These are phyloP conservation scores for Caretta caretta DNA, from an alignment of 2,113 vertebrate species.

Conservation along the genomic window DNA sequence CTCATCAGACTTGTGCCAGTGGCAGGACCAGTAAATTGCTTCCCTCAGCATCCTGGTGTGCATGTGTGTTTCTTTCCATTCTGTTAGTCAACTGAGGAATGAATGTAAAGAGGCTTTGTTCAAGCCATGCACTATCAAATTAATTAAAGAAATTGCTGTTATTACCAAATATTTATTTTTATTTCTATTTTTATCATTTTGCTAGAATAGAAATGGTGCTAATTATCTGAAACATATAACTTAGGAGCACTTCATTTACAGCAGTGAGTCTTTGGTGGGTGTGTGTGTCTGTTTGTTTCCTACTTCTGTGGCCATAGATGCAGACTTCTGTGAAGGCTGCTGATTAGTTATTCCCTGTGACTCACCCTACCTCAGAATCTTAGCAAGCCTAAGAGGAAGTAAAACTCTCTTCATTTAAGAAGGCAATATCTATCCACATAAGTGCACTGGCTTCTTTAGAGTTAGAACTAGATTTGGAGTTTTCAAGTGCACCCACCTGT, in stretches of 20 bases:
- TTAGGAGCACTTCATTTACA: neutral
- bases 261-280: neutral
- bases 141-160: neutral
- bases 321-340: conserved; percentile 29
- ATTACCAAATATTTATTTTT: neutral
- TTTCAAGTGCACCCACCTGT: neutral
- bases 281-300: neutral
- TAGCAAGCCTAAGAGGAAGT: neutral
- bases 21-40: neutral
- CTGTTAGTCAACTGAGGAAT: neutral
- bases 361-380: neutral
- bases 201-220: neutral
- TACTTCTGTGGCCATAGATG: neutral
- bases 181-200: neutral
- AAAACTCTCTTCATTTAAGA: neutral
- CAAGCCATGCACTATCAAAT: neutral
- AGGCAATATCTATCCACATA: neutral
- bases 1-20: neutral
- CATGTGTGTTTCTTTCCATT: neutral
- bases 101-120: neutral
- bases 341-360: neutral
- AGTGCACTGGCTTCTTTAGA: neutral
- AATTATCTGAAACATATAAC: neutral
- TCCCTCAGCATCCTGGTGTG: neutral
- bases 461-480: neutral